phyloP scores from a whole-genome alignment of 2,888 invertebrate genomes.

The Tetropium fuscum region DNA sequence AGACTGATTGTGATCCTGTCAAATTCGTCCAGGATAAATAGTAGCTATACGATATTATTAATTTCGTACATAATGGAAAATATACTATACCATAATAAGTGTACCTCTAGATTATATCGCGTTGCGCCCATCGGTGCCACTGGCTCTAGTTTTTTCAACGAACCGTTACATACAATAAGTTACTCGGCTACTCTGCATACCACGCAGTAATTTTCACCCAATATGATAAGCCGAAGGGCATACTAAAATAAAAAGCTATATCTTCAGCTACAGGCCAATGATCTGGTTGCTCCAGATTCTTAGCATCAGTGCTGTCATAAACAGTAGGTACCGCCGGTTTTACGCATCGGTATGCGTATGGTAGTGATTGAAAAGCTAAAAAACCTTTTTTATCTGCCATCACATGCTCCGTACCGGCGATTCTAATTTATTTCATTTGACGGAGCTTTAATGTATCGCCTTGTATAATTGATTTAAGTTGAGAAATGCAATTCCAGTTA shows the following conservation, averaged over 20 bases:
- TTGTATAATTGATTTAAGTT: constrained; percentile 33
- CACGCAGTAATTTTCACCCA: constrained; percentile 24
- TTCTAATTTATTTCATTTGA: constrained; percentile 14
- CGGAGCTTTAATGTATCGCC: constrained; percentile 16
- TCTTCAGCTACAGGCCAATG: constrained; percentile 24
- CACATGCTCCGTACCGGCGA: neutral
- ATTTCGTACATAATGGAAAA: no score
- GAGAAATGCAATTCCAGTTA: constrained; percentile 30
- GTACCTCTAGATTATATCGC: no score
- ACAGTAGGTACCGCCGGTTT: constrained; percentile 26
- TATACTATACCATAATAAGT: no score
- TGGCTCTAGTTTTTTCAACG: neutral
- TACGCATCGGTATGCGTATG: constrained; percentile 20
- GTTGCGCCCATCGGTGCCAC: no score
- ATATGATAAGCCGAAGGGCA: constrained; percentile 29
- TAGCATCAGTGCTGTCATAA: constrained; percentile 17
- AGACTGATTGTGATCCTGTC: no score
- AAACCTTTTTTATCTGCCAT: constrained; percentile 8
- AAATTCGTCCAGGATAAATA: no score
- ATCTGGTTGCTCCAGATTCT: constrained; percentile 28
- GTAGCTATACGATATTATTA: no score
- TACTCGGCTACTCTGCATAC: constrained; percentile 28
- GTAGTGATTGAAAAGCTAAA: constrained; percentile 19
- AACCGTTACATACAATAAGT: constrained; percentile 26
- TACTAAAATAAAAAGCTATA: constrained; percentile 22